Percentiles rank a stretch among this genome's conserved stretches.
These are phyloP conservation scores for Lanius ludovicianus DNA, from an alignment of 2,113 vertebrate genomes.

Conservation along the genomic window DNA sequence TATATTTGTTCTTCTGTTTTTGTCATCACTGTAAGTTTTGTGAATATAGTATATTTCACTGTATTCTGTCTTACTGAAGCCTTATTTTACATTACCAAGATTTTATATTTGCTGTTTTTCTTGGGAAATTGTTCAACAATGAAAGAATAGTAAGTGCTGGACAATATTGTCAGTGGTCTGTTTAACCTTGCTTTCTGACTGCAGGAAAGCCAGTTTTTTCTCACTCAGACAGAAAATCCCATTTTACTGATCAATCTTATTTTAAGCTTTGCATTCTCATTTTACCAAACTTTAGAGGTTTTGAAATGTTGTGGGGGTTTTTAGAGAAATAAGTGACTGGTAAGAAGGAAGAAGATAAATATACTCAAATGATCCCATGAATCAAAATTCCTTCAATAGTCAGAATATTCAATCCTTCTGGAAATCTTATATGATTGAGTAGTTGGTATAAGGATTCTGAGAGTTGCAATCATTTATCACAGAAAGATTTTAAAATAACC, in stretches of 20 bases:
- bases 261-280: not conserved
- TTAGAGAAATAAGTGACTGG: not conserved
- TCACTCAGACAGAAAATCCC: not conserved
- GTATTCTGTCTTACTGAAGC: not conserved
- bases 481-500: not conserved
- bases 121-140: not conserved
- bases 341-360: not conserved
- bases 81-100: not conserved
- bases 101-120: not conserved
- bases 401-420: not conserved
- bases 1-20: not conserved
- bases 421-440: not conserved
- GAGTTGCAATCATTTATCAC: not conserved
- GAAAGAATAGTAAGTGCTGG: not conserved
- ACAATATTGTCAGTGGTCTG: not conserved
- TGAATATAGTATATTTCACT: not conserved
- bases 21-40: not conserved
- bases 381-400: not conserved
- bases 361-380: not conserved
- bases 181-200: not conserved
- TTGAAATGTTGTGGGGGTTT: not conserved
- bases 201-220: not conserved
- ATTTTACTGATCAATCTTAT: not conserved
- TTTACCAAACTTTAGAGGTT: not conserved
- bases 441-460: not conserved